Evolutionary conservation across 1,140 invertebrate genomes (phyloP), one percentile per base, ranked within the genome.

Genomic region (Lycorma delicatula): DNA sequence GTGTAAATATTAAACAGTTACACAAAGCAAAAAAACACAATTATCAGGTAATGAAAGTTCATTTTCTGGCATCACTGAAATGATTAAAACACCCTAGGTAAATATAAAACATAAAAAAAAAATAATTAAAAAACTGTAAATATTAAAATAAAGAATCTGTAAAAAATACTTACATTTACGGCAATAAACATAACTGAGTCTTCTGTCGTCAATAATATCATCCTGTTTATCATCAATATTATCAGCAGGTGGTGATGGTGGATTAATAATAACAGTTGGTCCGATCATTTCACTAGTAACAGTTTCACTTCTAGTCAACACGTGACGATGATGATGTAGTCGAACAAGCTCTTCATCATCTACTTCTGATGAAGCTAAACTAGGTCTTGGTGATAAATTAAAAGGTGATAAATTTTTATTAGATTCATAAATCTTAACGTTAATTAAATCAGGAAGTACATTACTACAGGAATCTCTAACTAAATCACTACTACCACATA

Each of bases 221-320:
- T 72, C 68, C 23, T 71, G 72, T 20, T 72, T 69, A n/a, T 68
- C 67, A 11, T 65, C 63, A 9, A 59, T 41, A 28, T 66, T 64
- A 26, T 66, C 66, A 28, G 48, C 16, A 3, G 63, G 78, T 22
- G 83, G 84, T 41, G 83, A 85, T 47, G 83, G 82, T 25, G 83
- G 83, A 67, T 85, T 79, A 22, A 85, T 81, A 48, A 85, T 79
- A 49, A 85, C 83, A 16, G 46, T 51, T 18, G 56, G 56, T 13
- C 56, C 56, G 22, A 44, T 5, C 13, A n/a, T n/a, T 55, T 50
- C 28, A 34, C 59, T 58, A 51, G 47, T 41, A 41, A 64, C 56
- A 34, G 58, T 54, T 58, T 56, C 55, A 54, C 59, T 61, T 48
- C 59, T 63, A 56, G 59, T 62, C 26, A 51, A 49, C n/a, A n/a